Evolutionary conservation across 2,797 vertebrate genomes (phyloP), one percentile per base, ranked within the genome.

Genomic region (Cephalopachus bancanus): DNA sequence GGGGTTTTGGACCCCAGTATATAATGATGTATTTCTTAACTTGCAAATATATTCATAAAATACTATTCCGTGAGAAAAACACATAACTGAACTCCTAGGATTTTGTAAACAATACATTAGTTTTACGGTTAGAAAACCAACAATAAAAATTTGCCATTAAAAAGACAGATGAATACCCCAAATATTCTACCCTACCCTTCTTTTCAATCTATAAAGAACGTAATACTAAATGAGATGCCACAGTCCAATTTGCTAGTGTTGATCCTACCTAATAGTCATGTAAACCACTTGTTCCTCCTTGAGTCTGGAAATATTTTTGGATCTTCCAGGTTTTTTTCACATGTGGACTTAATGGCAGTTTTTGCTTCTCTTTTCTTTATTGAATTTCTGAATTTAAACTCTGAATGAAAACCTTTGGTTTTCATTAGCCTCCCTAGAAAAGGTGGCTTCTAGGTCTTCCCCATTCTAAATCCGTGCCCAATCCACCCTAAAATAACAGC

Each of bases 41-140:
- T 14, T 55, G 55, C 90, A 69, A 83, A 91, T 44, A 71, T 53
- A 67, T 22, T 60, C 16, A 67, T 59, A 33, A 85, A 86, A 86
- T 37, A 49, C 44, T 37, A 37, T 37, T 37, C 37, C 37, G 37
- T 37, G 37, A 37, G 37, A 37, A 37, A 37, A 37, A 3, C 3
- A 87, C 10, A 17, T 28, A 78, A 65, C 37, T n/a, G 65, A 74
- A 85, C 33, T 51, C 78, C 22, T 53, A 65, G 33, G 64, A 65
- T 11, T 78, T 67, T 88, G 44, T 30, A 64, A 69, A 33, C 19
- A 72, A 49, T 12, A 3, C 75, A 28, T 65, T 92, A 24, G 8
- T 79, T 89, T 94, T 64, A 89, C 62, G 86, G 57, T 64, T 10
- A 87, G 37, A 90, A 83, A 81, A 69, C 79, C 24, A 81, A 64